phyloP scores from a whole-genome alignment of 2,113 vertebrate species.

The Brachionichthys hirsutus region DNA sequence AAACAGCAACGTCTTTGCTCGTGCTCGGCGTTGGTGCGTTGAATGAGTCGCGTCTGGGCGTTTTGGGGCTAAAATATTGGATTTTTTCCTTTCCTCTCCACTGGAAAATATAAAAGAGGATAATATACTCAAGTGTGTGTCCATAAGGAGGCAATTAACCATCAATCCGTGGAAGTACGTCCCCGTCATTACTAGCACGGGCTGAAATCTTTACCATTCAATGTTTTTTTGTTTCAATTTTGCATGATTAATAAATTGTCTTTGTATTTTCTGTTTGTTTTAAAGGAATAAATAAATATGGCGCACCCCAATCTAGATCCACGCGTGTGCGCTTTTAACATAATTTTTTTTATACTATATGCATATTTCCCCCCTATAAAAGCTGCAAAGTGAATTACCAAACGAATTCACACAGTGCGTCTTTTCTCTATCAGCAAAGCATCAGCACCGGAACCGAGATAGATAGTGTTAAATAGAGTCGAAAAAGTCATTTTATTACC shows the following conservation, averaged over 20 bases:
- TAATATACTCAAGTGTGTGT: slow-evolving; percentile 8
- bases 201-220: too few species aligned
- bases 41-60: slow-evolving; percentile 12
- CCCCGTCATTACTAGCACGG: slow-evolving; percentile 1
- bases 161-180: background rate
- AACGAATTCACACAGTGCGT: slow-evolving; percentile 27
- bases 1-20: slow-evolving; percentile 10
- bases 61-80: background rate
- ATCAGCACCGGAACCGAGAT: slow-evolving; percentile 66
- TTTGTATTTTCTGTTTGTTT: slow-evolving; percentile 22
- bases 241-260: slow-evolving; percentile 6
- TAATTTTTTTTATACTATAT: slow-evolving; percentile 52
- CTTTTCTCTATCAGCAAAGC: slow-evolving; percentile 53
- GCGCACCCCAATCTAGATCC: slow-evolving; percentile 10
- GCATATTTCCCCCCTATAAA: slow-evolving; percentile 35
- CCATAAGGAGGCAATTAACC: slow-evolving; percentile 25
- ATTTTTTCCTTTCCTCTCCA: too few species aligned
- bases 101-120: slow-evolving; percentile 5
- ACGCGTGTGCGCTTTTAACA: slow-evolving; percentile 33
- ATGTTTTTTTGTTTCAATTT: slow-evolving; percentile 6
- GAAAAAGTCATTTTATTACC: slow-evolving; percentile 85
- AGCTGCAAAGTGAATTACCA: slow-evolving; percentile 42
- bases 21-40: slow-evolving; percentile 9
- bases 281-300: slow-evolving; percentile 31
- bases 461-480: slow-evolving; percentile 84